These are phyloP conservation scores for Spisula solida DNA, from an alignment of 2,888 invertebrate genomes.

Conservation along the genomic window DNA sequence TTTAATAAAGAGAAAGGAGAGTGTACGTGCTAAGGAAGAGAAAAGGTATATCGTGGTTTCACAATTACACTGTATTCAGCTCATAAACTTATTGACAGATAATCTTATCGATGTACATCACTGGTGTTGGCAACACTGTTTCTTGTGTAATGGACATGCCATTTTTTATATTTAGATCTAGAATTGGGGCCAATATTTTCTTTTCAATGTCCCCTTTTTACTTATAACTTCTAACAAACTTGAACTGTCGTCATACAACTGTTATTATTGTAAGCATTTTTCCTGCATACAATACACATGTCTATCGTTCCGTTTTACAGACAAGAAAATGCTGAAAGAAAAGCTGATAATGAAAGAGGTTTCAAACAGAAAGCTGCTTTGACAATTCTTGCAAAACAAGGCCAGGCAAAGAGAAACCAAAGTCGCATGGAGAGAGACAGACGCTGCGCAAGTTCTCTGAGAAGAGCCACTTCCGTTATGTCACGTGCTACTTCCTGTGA, in stretches of 20 bases:
- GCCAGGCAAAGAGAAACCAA: neutral
- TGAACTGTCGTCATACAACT: too few relatives aligned
- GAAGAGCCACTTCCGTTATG: neutral
- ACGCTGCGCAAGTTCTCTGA: neutral
- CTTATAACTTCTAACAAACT: too few relatives aligned
- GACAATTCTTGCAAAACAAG: slow-evolving; percentile 8
- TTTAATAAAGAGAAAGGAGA: neutral
- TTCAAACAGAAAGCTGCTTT: neutral
- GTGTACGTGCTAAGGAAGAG: neutral
- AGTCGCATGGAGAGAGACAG: neutral
- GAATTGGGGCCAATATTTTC: too few relatives aligned
- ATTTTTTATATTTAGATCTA: too few relatives aligned
- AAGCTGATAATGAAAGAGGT: neutral
- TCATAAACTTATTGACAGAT: too few relatives aligned
- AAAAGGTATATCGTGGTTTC: neutral
- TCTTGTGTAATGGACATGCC: too few relatives aligned
- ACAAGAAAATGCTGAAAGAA: neutral
- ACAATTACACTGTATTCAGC: too few relatives aligned
- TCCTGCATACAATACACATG: too few relatives aligned
- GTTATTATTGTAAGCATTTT: too few relatives aligned
- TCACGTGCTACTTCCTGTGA: neutral
- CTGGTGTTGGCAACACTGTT: too few relatives aligned
- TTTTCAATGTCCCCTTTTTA: too few relatives aligned
- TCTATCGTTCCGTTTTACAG: neutral
- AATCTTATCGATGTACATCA: too few relatives aligned